A percentile compares a stretch with the other conserved stretches of the same genome.
Evolutionary conservation across 1,140 invertebrate genomes (phyloP).

Genomic region (Mya arenaria): DNA sequence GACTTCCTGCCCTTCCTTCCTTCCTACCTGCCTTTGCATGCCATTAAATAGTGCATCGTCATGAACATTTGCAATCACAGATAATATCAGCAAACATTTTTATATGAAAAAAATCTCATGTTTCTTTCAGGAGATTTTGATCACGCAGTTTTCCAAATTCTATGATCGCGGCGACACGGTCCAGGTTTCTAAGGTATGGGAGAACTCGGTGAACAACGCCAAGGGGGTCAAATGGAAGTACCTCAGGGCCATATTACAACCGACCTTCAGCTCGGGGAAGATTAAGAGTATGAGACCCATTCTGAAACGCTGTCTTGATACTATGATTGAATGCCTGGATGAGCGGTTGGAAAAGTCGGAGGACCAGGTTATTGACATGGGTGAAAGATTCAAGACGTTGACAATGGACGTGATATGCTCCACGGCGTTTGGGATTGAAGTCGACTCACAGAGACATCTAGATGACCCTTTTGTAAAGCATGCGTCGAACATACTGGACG

Average conservation of each 20-base stretch:
- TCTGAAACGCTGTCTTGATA: conserved; percentile 1
- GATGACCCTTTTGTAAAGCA: conserved; percentile 77
- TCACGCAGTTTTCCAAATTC: conserved; percentile 40
- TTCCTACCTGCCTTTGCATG: no score
- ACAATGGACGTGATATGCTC: conserved; percentile 85
- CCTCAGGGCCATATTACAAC: conserved; percentile 15
- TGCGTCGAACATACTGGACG: conserved; percentile 49
- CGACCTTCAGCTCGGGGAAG: conserved; percentile 38
- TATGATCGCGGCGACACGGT: conserved; percentile 24
- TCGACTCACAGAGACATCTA: conserved; percentile 83
- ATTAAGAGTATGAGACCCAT: conserved; percentile 32
- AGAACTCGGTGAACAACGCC: conserved; percentile 35
- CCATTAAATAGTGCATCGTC: no score
- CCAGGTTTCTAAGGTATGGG: not conserved
- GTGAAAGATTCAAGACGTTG: conserved; percentile 75
- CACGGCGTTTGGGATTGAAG: conserved; percentile 84
- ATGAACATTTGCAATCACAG: no score
- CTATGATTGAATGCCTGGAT: not conserved
- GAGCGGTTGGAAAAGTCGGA: not conserved
- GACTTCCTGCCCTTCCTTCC: no score
- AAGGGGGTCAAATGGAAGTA: conserved; percentile 43
- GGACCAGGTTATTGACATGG: conserved; percentile 16
- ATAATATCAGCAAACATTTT: no score
- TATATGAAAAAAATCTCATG: no score
- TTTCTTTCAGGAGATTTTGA: conserved; percentile 22